Evolutionary conservation across 2,888 invertebrate species (phyloP).

Genomic region (Dryocosmus kuriphilus): DNA sequence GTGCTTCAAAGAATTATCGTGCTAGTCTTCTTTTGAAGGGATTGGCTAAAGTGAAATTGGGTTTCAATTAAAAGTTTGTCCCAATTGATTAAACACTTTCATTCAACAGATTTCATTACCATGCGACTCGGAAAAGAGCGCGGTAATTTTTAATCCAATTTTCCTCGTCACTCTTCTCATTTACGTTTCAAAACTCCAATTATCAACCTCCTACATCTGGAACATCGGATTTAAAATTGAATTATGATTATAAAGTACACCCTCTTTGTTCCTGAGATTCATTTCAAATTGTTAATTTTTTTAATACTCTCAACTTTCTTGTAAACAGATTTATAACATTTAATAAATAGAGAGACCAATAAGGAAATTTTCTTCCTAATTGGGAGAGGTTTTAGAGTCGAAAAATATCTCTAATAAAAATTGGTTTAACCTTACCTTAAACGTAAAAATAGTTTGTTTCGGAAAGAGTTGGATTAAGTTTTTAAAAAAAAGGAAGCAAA

Average conservation of each 20-base stretch:
- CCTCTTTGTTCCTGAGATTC: no score
- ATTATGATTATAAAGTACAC: background rate
- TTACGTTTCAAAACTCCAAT: background rate
- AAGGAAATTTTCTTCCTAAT: no score
- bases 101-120: constrained; percentile 9
- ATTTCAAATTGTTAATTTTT: no score
- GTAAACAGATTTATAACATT: no score
- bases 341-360: no score
- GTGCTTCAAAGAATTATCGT: background rate
- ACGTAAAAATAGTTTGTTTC: no score
- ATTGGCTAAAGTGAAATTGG: background rate
- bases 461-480: no score
- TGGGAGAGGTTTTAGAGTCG: no score
- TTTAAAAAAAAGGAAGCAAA: no score
- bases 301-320: no score
- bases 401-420: no score
- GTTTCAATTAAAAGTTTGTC: constrained; percentile 16
- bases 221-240: background rate
- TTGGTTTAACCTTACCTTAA: no score
- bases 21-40: background rate
- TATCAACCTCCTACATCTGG: background rate
- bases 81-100: constrained; percentile 3
- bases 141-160: background rate
- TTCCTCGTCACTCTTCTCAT: background rate
- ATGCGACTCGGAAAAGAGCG: background rate